Evolutionary conservation across 1,140 invertebrate species (phyloP), one percentile per base, ranked within the genome.

Genomic region (Lepidurus apus): DNA sequence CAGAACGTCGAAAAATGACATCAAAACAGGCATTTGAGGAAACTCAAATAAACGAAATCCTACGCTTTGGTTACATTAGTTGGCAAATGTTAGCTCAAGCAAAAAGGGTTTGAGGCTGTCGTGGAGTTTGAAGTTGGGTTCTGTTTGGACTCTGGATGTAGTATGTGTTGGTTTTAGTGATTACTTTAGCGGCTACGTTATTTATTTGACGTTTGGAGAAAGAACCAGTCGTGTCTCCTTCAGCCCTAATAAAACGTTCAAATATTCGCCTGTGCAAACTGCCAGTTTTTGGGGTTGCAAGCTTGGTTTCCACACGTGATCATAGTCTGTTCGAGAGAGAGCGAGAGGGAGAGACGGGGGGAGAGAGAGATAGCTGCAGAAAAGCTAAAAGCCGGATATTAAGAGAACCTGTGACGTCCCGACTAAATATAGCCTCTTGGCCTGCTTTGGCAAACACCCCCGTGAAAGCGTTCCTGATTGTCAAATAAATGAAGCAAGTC

Each of bases 331-430:
- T 65, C 53, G n/a, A 21, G n/a, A 65, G 21, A 65, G 53, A 65
- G 4, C 34, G 34, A 34, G 1, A 26, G 47, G 47, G 47, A 65
- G 21, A 65, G 47, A 65, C 47, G n/a, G 47, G 47, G 47, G 21
- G 21, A 65, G 53, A 65, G 34, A 34, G 34, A 34, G 34, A 34
- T 34, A 34, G 17, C 53, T 65, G 53, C 53, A 65, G 53, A 65
- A 65, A 65, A 65, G 53, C 53, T 65, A 65, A 65, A 65, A 65
- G 53, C 53, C 53, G 53, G 53, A 65, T 65, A 65, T 65, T 65
- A 65, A 65, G 13, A 17, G 53, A 65, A 65, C 53, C 53, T 65
- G 53, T 65, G 53, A 65, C 53, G 53, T 65, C 21, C 17, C 8
- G 21, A 9, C 53, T 65, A 65, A 65, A 65, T 65, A 65, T 65